Evolutionary conservation across 2,888 invertebrate species (phyloP).

Genomic region (Lithophane leautieri): DNA sequence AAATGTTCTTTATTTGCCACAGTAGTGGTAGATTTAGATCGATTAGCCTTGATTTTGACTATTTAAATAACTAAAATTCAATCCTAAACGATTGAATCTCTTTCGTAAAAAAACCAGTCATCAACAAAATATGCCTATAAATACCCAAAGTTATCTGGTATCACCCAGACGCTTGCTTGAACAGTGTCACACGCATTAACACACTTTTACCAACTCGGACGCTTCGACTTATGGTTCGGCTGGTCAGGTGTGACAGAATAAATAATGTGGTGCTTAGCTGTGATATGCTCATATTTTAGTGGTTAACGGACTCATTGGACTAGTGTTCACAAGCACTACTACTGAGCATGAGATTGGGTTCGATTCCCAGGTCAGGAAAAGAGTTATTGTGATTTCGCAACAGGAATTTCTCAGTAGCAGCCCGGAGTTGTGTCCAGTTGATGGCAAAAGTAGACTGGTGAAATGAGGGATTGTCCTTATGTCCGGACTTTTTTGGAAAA

Average conservation of each 20-base stretch:
- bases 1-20: no score
- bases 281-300: slow-evolving; percentile 5
- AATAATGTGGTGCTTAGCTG: slow-evolving; percentile 6
- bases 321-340: background rate
- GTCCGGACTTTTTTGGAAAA: background rate
- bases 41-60: background rate
- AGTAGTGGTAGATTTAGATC: background rate
- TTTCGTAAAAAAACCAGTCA: background rate
- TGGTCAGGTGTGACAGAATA: slow-evolving; percentile 12
- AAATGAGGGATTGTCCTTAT: no score
- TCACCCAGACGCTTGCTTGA: slow-evolving; percentile 43
- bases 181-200: slow-evolving; percentile 66
- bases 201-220: slow-evolving; percentile 60
- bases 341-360: background rate
- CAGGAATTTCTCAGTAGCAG: background rate
- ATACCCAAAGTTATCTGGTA: slow-evolving; percentile 23
- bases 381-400: background rate
- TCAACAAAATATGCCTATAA: slow-evolving; percentile 2
- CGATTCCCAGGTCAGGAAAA: background rate
- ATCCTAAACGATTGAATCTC: background rate
- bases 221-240: slow-evolving; percentile 22
- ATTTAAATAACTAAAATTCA: background rate
- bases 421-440: background rate
- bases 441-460: no score
- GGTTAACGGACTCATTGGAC: no score